Evolutionary conservation across 2,113 vertebrate species (phyloP), one percentile per base, ranked within the genome.

Genomic region (Anarhynchus alexandrinus): DNA sequence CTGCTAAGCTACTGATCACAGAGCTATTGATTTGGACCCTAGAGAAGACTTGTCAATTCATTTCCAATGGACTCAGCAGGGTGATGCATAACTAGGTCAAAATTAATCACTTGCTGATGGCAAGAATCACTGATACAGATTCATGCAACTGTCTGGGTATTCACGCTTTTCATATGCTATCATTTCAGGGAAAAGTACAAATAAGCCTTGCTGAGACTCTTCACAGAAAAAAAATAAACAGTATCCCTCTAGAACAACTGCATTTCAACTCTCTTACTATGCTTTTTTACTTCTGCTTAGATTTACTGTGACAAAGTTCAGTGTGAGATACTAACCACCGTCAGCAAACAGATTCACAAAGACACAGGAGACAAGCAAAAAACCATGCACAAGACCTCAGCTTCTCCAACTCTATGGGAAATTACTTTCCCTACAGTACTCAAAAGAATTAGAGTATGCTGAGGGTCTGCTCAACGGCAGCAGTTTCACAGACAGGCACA

Each of bases 81-180:
- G 30, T 57, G 57, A 92, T 74, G 80, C 43, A 22, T 81, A 94
- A 95, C 36, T 92, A 82, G 73, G 89, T 87, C 94, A 97, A 65
- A 95, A 77, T 52, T 89, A 93, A 93, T 88, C 67, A 86, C 69
- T 93, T 84, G 90, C 91, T 83, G 58, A 85, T 2, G n/a, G 67
- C 67, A 90, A 86, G 59, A 96, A 93, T 54, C 58, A 70, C 45
- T 81, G 47, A 76, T 72, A 95, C 8, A 45, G 54, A 72, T 65
- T 54, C 38, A 92, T 45, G 34, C 69, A 96, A 26, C 59, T 71
- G 79, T 19, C 71, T 30, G 49, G 34, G 20, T 65, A 27, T 22
- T 94, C 3, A 6, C 11, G 88, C 49, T 22, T 92, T 52, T 47
- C 30, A 47, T 9, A 5, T n/a, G 57, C 32, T 87, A 30, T 42